These are phyloP conservation scores for Akabosia matsudoensis DNA, from an alignment of 1,140 invertebrate genomes.

Conservation along the genomic window DNA sequence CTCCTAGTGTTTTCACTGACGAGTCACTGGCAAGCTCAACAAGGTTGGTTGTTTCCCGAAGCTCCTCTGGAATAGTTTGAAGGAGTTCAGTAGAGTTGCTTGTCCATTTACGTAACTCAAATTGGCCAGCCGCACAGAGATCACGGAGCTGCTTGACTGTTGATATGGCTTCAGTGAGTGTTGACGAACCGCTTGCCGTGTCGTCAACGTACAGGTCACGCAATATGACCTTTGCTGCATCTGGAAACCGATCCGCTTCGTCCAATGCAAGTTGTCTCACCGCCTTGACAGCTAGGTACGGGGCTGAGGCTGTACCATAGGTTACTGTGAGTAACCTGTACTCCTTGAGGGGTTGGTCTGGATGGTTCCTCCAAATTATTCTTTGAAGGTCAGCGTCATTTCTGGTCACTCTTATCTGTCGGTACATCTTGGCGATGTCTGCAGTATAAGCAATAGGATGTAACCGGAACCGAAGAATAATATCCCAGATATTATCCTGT, in stretches of 20 bases:
- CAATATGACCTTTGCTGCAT: conserved; percentile 44
- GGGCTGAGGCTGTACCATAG: conserved; percentile 15
- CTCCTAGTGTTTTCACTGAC: conserved; percentile 36
- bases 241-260: conserved; percentile 39
- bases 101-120: conserved; percentile 41
- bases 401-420: conserved; percentile 36
- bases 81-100: not conserved
- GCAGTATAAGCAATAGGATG: conserved; percentile 50
- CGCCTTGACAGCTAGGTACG: conserved; percentile 25
- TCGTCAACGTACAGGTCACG: conserved; percentile 55
- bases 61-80: not conserved
- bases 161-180: conserved; percentile 35
- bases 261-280: conserved; percentile 19
- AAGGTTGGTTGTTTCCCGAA: not conserved
- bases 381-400: conserved; percentile 34
- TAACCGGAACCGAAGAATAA: conserved; percentile 52
- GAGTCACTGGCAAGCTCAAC: conserved; percentile 6
- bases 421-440: conserved; percentile 53
- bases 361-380: conserved; percentile 41
- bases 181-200: conserved; percentile 43
- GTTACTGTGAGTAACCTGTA: conserved; percentile 32
- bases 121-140: conserved; percentile 37
- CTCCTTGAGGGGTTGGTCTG: not conserved
- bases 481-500: conserved; percentile 51
- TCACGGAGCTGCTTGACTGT: conserved; percentile 35